Conservation (phyloP, 2,113 vertebrate species). For the Erinaceus europaeus region DNA sequence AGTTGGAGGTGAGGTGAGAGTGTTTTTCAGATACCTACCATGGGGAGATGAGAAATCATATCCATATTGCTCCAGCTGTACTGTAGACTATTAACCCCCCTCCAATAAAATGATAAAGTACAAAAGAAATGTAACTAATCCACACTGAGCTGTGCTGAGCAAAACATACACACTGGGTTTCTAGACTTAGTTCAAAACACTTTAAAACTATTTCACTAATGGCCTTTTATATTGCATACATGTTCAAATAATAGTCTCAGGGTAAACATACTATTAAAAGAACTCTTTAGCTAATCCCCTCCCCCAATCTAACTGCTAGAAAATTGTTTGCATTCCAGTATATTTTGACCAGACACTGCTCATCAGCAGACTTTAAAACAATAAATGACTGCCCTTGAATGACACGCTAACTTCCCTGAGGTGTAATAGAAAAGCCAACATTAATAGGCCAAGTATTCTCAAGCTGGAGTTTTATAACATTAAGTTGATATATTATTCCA, state of each 20-base stretch:
- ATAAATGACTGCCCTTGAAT: not conserved
- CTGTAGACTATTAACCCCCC: too few species aligned
- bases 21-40: too few species aligned
- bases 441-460: not conserved
- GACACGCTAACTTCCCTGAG: not conserved
- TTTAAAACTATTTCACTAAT: not conserved
- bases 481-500: not conserved
- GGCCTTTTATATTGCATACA: not conserved
- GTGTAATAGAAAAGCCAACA: not conserved
- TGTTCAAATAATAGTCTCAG: not conserved
- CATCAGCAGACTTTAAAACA: not conserved
- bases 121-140: not conserved
- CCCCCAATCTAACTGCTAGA: not conserved
- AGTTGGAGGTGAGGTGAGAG: too few species aligned
- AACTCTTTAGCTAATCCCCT: too few species aligned
- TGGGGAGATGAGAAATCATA: too few species aligned
- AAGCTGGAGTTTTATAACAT: not conserved
- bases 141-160: not conserved
- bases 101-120: too few species aligned
- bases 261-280: not conserved
- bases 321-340: not conserved
- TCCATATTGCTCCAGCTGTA: too few species aligned
- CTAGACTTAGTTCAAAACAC: constrained; percentile 2
- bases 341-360: not conserved
- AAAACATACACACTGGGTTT: not conserved